Percentiles rank a stretch among this genome's conserved stretches.
phyloP scores from a whole-genome alignment of 2,797 vertebrate genomes.

The Pantherophis vulpinus region DNA sequence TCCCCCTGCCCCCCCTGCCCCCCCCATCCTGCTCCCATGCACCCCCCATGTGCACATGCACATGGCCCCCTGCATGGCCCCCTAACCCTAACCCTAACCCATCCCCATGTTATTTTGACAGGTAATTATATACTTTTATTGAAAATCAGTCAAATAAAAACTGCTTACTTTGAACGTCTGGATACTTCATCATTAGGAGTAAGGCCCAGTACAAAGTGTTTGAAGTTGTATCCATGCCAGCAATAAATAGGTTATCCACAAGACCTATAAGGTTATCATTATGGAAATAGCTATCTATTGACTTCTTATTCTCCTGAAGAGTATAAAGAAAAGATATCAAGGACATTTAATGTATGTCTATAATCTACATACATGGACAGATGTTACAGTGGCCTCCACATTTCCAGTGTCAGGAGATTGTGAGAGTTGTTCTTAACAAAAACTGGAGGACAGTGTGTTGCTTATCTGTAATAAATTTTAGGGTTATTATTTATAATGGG shows the following conservation, averaged over 20 bases:
- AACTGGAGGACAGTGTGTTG: too few species aligned
- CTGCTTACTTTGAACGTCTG: conserved; percentile 59
- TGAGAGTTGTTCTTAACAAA: too few species aligned
- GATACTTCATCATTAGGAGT: conserved; percentile 63
- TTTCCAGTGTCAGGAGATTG: too few species aligned
- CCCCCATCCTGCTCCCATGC: too few species aligned
- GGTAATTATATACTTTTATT: neutral
- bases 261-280: conserved; percentile 31
- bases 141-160: neutral
- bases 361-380: neutral
- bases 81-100: too few species aligned
- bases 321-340: neutral
- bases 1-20: too few species aligned
- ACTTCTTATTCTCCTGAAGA: conserved; percentile 22
- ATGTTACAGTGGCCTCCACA: neutral
- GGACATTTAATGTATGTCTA: neutral
- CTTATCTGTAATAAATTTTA: too few species aligned
- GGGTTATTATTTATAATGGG: too few species aligned
- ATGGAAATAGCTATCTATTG: conserved; percentile 21
- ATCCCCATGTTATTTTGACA: neutral
- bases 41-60: too few species aligned
- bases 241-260: conserved; percentile 48
- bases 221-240: conserved; percentile 59
- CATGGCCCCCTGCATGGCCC: too few species aligned
- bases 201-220: conserved; percentile 62